Base-by-base conservation (phyloP, 2,113 vertebrate genomes). In the Haplochromis burtoni region DNA sequence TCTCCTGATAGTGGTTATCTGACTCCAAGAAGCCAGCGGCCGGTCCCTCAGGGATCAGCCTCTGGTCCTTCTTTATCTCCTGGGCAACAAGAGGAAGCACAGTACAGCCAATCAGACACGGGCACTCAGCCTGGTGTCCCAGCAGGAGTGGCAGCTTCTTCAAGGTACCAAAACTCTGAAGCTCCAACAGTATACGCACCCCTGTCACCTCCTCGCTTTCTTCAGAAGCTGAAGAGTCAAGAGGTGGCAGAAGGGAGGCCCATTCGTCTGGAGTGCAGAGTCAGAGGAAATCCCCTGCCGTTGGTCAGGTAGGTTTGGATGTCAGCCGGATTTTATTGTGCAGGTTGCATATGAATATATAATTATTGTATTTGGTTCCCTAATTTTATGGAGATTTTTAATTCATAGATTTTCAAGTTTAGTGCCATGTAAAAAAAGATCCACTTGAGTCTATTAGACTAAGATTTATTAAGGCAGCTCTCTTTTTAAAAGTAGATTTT, bases 1-100 rank as follows among this genome's bases (percentile, higher is more conserved):
- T 99, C 98, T 3, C 98, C 99, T 2, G 98, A 99, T 81, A 99
- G 99, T 68, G 99, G 99, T 5, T 99, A 99, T 88, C 93, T 98
- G 55, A 98, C 98, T 59, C 98, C 98, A 4, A 97, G 96, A 91
- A 97, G 94, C 55, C 97, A 96, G 80, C 95, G 93, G 1, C 86
- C 93, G 2, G 96, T 68, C 14, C 95, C 94, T n/a, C 93, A 92
- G 84, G 94, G 90, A 93, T 93, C 90, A 76, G 95, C 21, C 93
- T 87, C 90, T 90, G 92, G 92, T 91, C 5, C 93, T 13, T 17
- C 89, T 38, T 38, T 68, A 53, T 83, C 90, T 16, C 57, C 88
- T 9, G 24, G 71, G 33, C 92, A 78, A 14, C 87, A 61, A 6
- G 90, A 84, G 73, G 84, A 81, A 42, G 16, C 26, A 1, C 89